phyloP scores from a whole-genome alignment of 2,888 invertebrate genomes.

The Periphyllus acericola region DNA sequence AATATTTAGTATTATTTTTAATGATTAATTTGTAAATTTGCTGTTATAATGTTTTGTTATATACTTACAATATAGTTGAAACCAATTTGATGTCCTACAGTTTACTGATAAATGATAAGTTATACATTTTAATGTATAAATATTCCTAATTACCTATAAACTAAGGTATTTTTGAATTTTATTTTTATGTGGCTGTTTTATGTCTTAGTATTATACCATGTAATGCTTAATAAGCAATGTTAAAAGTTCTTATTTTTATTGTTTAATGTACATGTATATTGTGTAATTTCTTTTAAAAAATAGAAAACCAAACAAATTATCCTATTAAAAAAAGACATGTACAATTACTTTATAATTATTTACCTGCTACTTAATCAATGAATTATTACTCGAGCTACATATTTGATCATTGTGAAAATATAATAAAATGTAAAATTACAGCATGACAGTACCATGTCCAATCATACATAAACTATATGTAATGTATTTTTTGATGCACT shows the following conservation, averaged over 20 bases:
- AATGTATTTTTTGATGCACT: too few species aligned
- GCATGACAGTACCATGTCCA: too few species aligned
- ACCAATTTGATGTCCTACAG: neutral
- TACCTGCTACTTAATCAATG: too few species aligned
- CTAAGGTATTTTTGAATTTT: neutral
- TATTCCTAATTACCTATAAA: neutral
- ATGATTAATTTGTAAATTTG: neutral
- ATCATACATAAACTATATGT: too few species aligned
- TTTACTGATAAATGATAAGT: constrained; percentile 3
- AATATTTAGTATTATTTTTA: constrained; percentile 16
- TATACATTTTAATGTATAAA: neutral
- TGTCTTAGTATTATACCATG: neutral
- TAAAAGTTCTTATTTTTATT: neutral
- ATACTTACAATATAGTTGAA: neutral
- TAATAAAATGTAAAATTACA: too few species aligned
- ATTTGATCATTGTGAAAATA: too few species aligned
- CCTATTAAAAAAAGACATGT: too few species aligned
- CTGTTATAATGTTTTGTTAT: constrained; percentile 7
- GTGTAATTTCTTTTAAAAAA: neutral
- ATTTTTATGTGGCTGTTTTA: neutral
- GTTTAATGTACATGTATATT: neutral
- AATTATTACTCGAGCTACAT: too few species aligned
- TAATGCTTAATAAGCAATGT: neutral
- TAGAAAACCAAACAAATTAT: too few species aligned
- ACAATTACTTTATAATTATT: too few species aligned